Evolutionary conservation across 2,113 vertebrate species (phyloP), one percentile per base, ranked within the genome.

Genomic region (Phalacrocorax carbo): DNA sequence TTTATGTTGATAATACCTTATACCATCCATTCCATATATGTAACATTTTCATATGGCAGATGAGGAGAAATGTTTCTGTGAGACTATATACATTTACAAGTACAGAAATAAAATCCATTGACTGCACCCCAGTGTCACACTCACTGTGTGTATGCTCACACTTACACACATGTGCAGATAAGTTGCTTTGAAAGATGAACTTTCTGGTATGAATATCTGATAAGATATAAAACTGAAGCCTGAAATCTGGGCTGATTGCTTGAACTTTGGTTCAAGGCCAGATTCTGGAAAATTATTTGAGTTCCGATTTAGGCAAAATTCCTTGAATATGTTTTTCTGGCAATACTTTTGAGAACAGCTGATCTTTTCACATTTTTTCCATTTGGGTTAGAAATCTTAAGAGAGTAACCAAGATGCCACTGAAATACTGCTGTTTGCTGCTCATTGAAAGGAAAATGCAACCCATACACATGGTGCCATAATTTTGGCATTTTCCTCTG

Each of bases 311-410:
- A 90, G 93, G 58, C 89, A 95, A 80, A 95, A 96, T 80, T 90
- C 82, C 82, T 86, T 49, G 82, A 81, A 87, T 90, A 5, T 97
- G 81, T 93, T 93, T 94, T 96, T 87, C 87, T 96, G 94, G 94
- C 91, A 77, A 21, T 81, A 93, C 88, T 83, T 95, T 90, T 52
- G 71, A 91, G 96, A 96, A 95, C 95, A 97, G 91, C 96, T 97
- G 97, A 96, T 95, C 89, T 96, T 91, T 94, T 62, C 84, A 95
- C 75, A 91, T 96, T 93, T 97, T 97, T 97, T 96, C 97, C 96
- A 18, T 88, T 94, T 90, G 87, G 85, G 89, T 91, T 96, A 86
- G 83, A 79, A 84, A 86, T 58, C 80, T 86, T 75, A 16, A 72
- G 75, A 94, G 73, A 86, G 75, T 82, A 93, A 96, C 89, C 64